These are phyloP conservation scores for Drosophila recens DNA, from an alignment of 2,888 invertebrate genomes.

Conservation along the genomic window DNA sequence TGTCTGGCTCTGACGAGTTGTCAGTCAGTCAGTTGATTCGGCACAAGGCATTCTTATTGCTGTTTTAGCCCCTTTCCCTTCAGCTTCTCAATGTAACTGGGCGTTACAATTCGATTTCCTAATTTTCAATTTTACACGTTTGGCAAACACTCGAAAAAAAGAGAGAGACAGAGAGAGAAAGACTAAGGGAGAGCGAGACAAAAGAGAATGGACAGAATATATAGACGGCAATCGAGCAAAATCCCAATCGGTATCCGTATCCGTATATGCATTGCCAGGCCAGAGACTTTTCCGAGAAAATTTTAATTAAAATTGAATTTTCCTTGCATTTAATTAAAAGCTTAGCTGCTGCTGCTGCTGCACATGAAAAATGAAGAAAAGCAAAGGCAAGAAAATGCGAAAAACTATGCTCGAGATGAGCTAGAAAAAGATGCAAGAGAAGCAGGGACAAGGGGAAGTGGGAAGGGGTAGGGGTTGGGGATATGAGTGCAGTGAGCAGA, in stretches of 20 bases:
- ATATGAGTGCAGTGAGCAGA: constrained; percentile 34
- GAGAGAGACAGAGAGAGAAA: background rate
- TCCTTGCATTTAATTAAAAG: constrained; percentile 81
- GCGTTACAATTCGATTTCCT: constrained; percentile 77
- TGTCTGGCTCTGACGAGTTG: constrained; percentile 53
- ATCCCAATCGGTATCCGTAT: constrained; percentile 49
- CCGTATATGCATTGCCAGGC: constrained; percentile 49
- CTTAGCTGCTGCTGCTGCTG: constrained; percentile 64
- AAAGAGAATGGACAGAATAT: constrained; percentile 19
- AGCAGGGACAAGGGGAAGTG: too few relatives aligned
- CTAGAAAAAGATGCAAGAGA: constrained; percentile 16
- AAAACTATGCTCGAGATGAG: constrained; percentile 63
- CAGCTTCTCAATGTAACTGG: constrained; percentile 18
- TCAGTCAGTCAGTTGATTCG: constrained; percentile 18
- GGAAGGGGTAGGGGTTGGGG: background rate
- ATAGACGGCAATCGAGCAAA: constrained; percentile 18
- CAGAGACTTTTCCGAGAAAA: constrained; percentile 70
- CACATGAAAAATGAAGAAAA: constrained; percentile 74
- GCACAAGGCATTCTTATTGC: constrained; percentile 29
- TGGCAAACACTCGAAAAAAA: constrained; percentile 69
- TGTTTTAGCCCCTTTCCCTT: background rate
- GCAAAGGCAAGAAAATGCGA: constrained; percentile 65
- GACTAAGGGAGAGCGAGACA: constrained; percentile 1
- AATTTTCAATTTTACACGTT: constrained; percentile 81
- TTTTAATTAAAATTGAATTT: constrained; percentile 81